These are phyloP conservation scores for Chaenogobius annularis DNA, from an alignment of 2,113 vertebrate genomes.

Conservation along the genomic window DNA sequence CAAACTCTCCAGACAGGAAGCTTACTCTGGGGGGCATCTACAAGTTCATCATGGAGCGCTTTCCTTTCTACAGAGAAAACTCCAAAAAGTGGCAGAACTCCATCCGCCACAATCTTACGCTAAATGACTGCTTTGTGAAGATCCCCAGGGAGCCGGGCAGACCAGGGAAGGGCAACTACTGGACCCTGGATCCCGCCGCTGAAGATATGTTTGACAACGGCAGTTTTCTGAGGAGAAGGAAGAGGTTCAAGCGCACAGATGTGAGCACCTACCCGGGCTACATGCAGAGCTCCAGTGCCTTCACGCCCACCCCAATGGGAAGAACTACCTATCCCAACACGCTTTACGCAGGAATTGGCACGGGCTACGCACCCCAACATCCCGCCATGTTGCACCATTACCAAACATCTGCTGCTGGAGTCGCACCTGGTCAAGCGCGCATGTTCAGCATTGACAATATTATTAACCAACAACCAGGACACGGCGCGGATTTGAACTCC, in stretches of 20 bases:
- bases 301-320: conserved; percentile 79
- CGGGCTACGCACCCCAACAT: conserved; percentile 78
- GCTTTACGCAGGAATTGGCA: conserved; percentile 73
- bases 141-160: conserved; percentile 85
- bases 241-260: conserved; percentile 87
- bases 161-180: conserved; percentile 87
- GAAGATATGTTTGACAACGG: conserved; percentile 91
- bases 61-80: conserved; percentile 96
- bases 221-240: conserved; percentile 82
- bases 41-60: conserved; percentile 96
- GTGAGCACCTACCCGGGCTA: conserved; percentile 88
- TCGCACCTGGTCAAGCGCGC: conserved; percentile 77
- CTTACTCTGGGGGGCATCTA: conserved; percentile 96
- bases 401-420: conserved; percentile 69
- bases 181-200: conserved; percentile 85
- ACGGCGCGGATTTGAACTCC: conserved; percentile 71
- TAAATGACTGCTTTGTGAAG: conserved; percentile 89
- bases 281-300: conserved; percentile 88
- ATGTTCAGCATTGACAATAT: conserved; percentile 97
- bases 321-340: conserved; percentile 77
- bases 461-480: conserved; percentile 84
- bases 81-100: conserved; percentile 94
- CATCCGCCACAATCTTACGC: conserved; percentile 86
- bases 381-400: conserved; percentile 82
- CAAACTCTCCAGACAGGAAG: conserved; percentile 92